Conservation (phyloP, 2,797 vertebrate species). For the Avahi laniger region DNA sequence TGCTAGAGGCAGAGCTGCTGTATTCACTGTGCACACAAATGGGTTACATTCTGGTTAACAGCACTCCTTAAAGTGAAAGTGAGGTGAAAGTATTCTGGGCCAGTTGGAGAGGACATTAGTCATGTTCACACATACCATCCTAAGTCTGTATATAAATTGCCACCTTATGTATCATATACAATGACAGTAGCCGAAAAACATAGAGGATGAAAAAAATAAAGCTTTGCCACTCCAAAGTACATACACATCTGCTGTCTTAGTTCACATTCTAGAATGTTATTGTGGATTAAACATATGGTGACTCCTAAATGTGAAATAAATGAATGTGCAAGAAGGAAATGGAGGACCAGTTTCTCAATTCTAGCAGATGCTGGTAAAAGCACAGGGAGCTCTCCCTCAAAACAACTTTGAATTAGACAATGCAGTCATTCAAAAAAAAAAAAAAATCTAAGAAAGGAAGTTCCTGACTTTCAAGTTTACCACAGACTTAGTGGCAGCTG, state of each 20-base stretch:
- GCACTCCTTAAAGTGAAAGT: not conserved
- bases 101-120: not conserved
- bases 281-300: not conserved
- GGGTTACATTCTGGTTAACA: not conserved
- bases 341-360: not conserved
- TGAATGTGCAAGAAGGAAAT: not conserved
- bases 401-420: not conserved
- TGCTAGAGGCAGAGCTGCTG: not conserved
- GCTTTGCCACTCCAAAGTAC: not conserved
- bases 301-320: constrained; percentile 46
- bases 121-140: not conserved
- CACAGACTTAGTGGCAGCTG: not conserved
- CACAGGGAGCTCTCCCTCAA: not conserved
- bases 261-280: constrained; percentile 35
- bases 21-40: not conserved
- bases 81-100: not conserved
- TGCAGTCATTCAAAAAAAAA: not conserved
- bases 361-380: not conserved
- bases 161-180: not conserved
- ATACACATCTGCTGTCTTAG: not conserved
- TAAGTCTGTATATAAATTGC: not conserved
- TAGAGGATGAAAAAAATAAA: not conserved
- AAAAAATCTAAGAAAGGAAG: not conserved
- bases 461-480: not conserved
- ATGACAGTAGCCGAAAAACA: not conserved